Percentiles rank a stretch among this genome's conserved stretches.
phyloP scores from a whole-genome alignment of 2,113 vertebrate genomes.

The Chaenogobius annularis region DNA sequence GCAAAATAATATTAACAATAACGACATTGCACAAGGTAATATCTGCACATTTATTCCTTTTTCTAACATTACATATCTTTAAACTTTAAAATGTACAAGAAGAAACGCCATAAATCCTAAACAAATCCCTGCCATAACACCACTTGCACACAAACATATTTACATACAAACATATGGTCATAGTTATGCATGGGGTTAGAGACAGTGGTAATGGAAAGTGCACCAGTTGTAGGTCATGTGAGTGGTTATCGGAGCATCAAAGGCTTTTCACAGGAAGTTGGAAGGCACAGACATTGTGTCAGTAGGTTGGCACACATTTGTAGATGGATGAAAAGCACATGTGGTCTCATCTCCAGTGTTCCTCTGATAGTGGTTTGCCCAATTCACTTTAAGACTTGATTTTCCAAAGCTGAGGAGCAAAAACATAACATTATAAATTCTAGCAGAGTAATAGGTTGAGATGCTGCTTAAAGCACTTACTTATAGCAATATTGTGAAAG shows the following conservation, averaged over 20 bases:
- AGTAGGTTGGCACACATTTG: slow-evolving; percentile 73
- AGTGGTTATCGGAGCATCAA: slow-evolving; percentile 7
- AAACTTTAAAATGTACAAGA: neutral
- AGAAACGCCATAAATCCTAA: slow-evolving; percentile 5
- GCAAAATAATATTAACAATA: neutral
- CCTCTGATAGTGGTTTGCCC: slow-evolving; percentile 31
- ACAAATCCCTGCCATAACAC: neutral
- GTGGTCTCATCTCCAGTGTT: slow-evolving; percentile 43
- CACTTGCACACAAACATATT: slow-evolving; percentile 1
- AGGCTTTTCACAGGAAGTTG: slow-evolving; percentile 1
- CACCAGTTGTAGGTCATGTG: slow-evolving; percentile 7
- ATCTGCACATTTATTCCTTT: neutral
- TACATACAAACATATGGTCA: slow-evolving; percentile 20
- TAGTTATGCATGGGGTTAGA: slow-evolving; percentile 49
- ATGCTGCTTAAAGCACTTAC: no score
- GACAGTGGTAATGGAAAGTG: slow-evolving; percentile 22
- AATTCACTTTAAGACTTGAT: slow-evolving; percentile 77
- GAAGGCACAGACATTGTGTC: slow-evolving; percentile 56
- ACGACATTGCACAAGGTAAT: neutral
- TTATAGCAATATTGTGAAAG: no score
- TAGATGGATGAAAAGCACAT: slow-evolving; percentile 14
- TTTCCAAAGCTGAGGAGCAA: slow-evolving; percentile 77
- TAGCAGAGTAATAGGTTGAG: neutral
- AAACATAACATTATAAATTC: neutral
- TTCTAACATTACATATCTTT: neutral